Conservation (phyloP, 2,888 invertebrate species). For the Tetragonula carbonaria region DNA sequence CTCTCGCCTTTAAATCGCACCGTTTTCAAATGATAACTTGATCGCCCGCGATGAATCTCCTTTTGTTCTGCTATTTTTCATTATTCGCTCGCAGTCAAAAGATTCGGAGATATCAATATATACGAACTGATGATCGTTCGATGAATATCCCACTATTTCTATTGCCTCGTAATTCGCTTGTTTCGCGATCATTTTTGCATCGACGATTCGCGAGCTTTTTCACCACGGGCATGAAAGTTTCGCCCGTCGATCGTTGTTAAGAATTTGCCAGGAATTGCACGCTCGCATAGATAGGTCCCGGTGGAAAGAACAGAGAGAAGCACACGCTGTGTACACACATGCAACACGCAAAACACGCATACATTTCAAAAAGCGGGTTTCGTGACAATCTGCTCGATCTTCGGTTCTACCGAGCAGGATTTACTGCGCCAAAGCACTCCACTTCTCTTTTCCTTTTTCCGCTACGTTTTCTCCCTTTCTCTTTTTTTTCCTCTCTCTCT, state of each 20-base stretch:
- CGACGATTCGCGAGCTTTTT: slow-evolving; percentile 9
- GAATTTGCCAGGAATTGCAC: slow-evolving; percentile 25
- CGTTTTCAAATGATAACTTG: slow-evolving; percentile 24
- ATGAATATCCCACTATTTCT: slow-evolving; percentile 7
- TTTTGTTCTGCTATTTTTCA: slow-evolving; percentile 7
- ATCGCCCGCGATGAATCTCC: slow-evolving; percentile 6
- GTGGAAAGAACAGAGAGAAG: slow-evolving; percentile 14
- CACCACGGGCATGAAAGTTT: slow-evolving; percentile 6
- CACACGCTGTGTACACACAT: not conserved
- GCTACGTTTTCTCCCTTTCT: not conserved
- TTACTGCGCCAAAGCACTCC: slow-evolving; percentile 14
- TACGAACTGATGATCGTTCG: not conserved
- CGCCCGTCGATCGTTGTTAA: slow-evolving; percentile 10
- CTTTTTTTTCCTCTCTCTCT: not conserved
- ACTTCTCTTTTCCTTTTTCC: not conserved
- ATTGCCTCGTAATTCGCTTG: not conserved
- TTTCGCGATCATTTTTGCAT: not conserved
- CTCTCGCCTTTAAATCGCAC: slow-evolving; percentile 17
- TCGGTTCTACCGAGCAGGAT: slow-evolving; percentile 10
- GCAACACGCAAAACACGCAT: not conserved
- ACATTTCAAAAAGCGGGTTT: slow-evolving; percentile 29
- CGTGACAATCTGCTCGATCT: slow-evolving; percentile 52
- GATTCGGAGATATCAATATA: not conserved
- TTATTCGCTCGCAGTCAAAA: not conserved
- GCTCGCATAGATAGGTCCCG: slow-evolving; percentile 23